Evolutionary conservation across 2,113 vertebrate genomes (phyloP), one percentile per base, ranked within the genome.

Genomic region (Phoxinus phoxinus): DNA sequence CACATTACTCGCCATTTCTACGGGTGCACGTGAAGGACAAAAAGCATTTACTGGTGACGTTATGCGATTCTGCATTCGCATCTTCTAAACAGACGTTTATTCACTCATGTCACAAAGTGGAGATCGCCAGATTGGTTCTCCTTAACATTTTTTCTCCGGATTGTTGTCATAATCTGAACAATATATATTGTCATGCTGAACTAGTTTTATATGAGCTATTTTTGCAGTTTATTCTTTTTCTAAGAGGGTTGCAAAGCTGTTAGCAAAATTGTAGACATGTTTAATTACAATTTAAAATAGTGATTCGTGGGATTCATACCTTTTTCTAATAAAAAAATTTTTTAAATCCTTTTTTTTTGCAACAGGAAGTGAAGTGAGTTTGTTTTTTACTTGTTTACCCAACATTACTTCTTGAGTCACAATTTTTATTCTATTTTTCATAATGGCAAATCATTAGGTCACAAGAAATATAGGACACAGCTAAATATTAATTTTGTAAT

Each of bases 1-100:
- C n/a, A 81, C 17, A 11, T 11, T 44, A 7, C n/a, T 80, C 71
- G 23, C 2, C 59, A 27, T 56, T 77, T 69, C 84, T 85, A 85
- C 84, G 21, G 74, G 23, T 23, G 23, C 84, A n/a, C 61, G 3
- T 9, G 21, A 44, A 48, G 73, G 30, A 67, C 74, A 56, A 10
- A 21, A 32, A 7, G 1, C 37, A 23, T 23, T 56, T 41, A 25
- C 19, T 1, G 19, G 11, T 0, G 10, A 15, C 61, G 17, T 25
- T 61, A 0, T 61, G 58, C 35, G 30, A 69, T 35, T 69, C 17
- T 21, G 32, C 7, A 69, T 35, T 37, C 65, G 17, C 65, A 19
- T 3, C 15, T 19, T 4, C 15, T 48, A 46, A 12, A 46, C 44
- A 3, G 11, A 46, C 44, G 44, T 11, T 11, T 44, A 1, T 41